Evolutionary conservation across 2,113 vertebrate species (phyloP).

Genomic region (Cyanoramphus novaezelandiae): DNA sequence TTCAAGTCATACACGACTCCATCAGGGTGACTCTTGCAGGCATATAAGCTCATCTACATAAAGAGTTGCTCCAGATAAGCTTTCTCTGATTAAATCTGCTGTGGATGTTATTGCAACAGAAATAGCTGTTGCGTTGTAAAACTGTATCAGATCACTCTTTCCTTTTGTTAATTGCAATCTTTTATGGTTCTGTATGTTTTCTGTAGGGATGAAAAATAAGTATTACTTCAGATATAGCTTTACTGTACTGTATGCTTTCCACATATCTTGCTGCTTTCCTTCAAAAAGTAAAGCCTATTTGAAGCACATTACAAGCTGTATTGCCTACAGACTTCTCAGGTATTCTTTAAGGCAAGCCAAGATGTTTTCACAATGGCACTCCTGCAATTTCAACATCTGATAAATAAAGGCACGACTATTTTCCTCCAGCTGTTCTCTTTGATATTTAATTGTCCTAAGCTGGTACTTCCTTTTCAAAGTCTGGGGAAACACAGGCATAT

Average conservation of each 20-base stretch:
- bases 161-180: not conserved
- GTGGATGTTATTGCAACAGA: not conserved
- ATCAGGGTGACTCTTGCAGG: not conserved
- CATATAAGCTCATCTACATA: not conserved
- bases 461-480: not conserved
- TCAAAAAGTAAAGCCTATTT: not conserved
- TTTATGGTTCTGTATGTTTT: not conserved
- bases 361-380: not conserved
- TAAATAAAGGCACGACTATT: not conserved
- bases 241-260: not conserved
- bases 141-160: not conserved
- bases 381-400: not conserved
- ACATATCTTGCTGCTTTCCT: not conserved
- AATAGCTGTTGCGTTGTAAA: not conserved
- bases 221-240: not conserved
- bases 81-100: not conserved
- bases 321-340: not conserved
- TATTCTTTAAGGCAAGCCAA: not conserved
- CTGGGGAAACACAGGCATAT: not conserved
- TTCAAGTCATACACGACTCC: not conserved
- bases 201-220: not conserved
- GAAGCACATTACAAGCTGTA: not conserved
- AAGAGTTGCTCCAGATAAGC: not conserved
- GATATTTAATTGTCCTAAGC: not conserved
- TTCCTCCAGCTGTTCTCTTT: not conserved